Evolutionary conservation across 2,888 invertebrate genomes (phyloP), one percentile per base, ranked within the genome.

Genomic region (Toxonevra muliebris): DNA sequence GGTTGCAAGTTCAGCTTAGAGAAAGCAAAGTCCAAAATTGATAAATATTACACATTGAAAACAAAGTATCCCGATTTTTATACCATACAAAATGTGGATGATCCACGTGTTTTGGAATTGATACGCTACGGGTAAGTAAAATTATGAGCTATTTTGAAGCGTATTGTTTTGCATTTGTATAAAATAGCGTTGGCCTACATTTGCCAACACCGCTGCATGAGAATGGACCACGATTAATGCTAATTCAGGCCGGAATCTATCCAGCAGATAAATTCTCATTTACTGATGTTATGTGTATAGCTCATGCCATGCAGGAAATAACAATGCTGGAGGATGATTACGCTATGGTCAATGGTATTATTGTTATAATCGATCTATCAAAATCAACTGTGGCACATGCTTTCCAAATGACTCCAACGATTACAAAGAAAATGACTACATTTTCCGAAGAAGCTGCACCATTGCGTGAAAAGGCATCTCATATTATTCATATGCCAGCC

Each of bases 361-460:
- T 87, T 40, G 84, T 87, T 8, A 79, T 91, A 54, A 77, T 89
- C 9, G 91, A 91, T 77, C 81, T 89, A 76, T 79, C 86, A 50
- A 85, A 86, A 57, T 84, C 88, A 13, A 87, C 88, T 1, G 75
- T 88, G 17, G 85, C 83, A 19, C 87, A 89, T 71, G 78, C 89
- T 30, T 83, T 87, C 43, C 88, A 88, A 75, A 86, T 88, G 80
- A 88, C 89, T 0, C 89, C 89, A 13, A 82, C 87, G 1, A 73
- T 89, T 13, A 85, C 88, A 12, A 90, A 88, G 77, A 90, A 90
- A 77, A 84, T 86, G 50, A 84, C 87, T 55, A 81, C 85, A 0
- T 86, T 87, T 72, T 69, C 86, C 20, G 88, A 90, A 82, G 88
- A 89, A 67, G 89, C 87, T 0, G 85, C 89, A 65, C 91, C 91